Base-by-base conservation (phyloP, 2,888 invertebrate genomes). In the Spialia ferax region DNA sequence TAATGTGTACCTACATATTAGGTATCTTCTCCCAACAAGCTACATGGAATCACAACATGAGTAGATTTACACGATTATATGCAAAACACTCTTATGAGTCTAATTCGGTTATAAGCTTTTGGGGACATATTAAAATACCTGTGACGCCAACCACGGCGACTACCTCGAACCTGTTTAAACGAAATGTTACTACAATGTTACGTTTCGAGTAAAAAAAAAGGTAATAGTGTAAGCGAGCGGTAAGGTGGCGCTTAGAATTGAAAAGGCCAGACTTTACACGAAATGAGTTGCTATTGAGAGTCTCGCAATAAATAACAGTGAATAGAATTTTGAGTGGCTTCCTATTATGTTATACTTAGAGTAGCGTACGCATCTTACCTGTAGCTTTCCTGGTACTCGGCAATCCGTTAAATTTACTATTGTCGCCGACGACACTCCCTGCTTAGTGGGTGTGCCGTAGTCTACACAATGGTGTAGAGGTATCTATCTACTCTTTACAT, bases 171-270 rank as follows among this genome's bases (percentile, higher is more conserved):
- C 84, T 82, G 82, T 83, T 81, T 77, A 63, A 77, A 77, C 72
- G 77, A 80, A 76, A 76, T 79, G 73, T 81, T 91, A 91, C 91
- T 92, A 91, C 87, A 81, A 84, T 81, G 78, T 80, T 90, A 91
- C 86, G 89, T 72, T 72, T 77, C 78, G 63, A 61, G 48, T 35
- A 29, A 68, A 48, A 73, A 52, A 52, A 50, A 23, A n/a, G 72
- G 79, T 80, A 85, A 85, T 85, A 85, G 81, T 52, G 66, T 60
- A 60, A 55, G 42, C 59, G 32, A 52, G 13, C 70, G 61, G 64
- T 75, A 78, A 81, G 82, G 87, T 91, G 92, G 92, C 92, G 92
- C 92, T 92, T 86, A 88, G 70, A 76, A 82, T 79, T 84, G 77
- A 82, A 85, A 86, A 80, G 75, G 73, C 67, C 50, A 73, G 72